These are phyloP conservation scores for Belonocnema kinseyi DNA, from an alignment of 1,140 invertebrate genomes.

Conservation along the genomic window DNA sequence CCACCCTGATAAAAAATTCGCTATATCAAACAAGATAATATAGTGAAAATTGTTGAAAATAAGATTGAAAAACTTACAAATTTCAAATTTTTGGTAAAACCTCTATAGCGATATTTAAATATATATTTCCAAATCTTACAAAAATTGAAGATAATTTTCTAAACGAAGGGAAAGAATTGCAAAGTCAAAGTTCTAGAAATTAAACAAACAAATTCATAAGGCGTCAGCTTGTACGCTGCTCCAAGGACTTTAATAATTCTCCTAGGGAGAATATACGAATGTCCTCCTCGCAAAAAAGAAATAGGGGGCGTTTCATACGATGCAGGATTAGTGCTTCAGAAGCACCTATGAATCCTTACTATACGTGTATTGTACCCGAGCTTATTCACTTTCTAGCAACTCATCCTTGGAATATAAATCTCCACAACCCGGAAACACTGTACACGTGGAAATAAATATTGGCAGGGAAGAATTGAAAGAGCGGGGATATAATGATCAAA, in stretches of 20 bases:
- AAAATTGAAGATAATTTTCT: no score
- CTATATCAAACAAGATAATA: no score
- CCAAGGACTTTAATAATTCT: background rate
- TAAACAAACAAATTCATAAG: no score
- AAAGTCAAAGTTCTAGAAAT: no score
- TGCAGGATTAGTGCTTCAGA: slow-evolving; percentile 11
- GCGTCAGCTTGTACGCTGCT: no score
- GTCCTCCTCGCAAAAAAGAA: background rate
- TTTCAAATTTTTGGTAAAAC: no score
- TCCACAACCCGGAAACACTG: slow-evolving; percentile 1
- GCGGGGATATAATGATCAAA: background rate
- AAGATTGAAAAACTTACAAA: no score
- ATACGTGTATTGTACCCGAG: background rate
- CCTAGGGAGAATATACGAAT: background rate
- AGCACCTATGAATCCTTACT: slow-evolving; percentile 10
- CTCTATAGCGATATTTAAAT: no score
- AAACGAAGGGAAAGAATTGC: no score
- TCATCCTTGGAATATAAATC: slow-evolving; percentile 9
- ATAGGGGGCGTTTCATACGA: background rate
- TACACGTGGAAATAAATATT: slow-evolving; percentile 3
- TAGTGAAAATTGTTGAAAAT: no score
- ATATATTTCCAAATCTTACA: no score
- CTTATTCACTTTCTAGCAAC: slow-evolving; percentile 17
- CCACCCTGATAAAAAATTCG: no score
- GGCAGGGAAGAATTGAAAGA: background rate